Percentiles rank a stretch among this genome's conserved stretches.
Evolutionary conservation across 2,888 invertebrate genomes (phyloP).

Genomic region (Arctia plantaginis): DNA sequence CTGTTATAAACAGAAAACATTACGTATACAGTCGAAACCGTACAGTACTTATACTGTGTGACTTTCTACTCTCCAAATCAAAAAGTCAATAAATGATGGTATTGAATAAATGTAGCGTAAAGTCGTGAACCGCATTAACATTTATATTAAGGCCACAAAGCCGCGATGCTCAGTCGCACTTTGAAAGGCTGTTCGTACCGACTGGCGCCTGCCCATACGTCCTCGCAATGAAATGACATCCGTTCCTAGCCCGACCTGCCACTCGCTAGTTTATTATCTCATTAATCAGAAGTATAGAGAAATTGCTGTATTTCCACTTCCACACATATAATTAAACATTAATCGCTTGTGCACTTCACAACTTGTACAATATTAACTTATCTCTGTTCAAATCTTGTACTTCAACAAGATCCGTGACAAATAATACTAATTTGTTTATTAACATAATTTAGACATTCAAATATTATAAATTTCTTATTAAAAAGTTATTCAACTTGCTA

Average conservation of each 20-base stretch:
- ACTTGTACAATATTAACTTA: conserved; percentile 26
- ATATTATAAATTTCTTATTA: conserved; percentile 50
- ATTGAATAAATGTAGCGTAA: conserved; percentile 54
- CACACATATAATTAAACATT: conserved; percentile 26
- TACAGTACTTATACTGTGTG: conserved; percentile 49
- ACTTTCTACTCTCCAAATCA: conserved; percentile 71
- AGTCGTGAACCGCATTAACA: conserved; percentile 49
- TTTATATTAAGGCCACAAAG: conserved; percentile 32
- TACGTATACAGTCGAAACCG: conserved; percentile 36
- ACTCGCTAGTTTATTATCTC: conserved; percentile 55
- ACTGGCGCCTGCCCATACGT: conserved; percentile 38
- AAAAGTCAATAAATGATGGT: conserved; percentile 57
- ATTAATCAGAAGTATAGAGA: conserved; percentile 57
- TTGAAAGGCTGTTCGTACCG: conserved; percentile 13
- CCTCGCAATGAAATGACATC: conserved; percentile 46
- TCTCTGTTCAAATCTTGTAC: conserved; percentile 29
- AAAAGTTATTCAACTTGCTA: conserved; percentile 47
- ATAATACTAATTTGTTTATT: conserved; percentile 44
- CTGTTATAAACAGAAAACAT: conserved; percentile 41
- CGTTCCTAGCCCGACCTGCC: conserved; percentile 34
- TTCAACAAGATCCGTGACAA: conserved; percentile 35
- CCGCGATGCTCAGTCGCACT: conserved; percentile 5
- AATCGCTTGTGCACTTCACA: conserved; percentile 33
- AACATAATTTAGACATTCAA: conserved; percentile 46
- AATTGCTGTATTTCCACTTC: conserved; percentile 43